Percentiles rank a stretch among this genome's conserved stretches.
Evolutionary conservation across 1,140 invertebrate species (phyloP).

Genomic region (Galendromus occidentalis): DNA sequence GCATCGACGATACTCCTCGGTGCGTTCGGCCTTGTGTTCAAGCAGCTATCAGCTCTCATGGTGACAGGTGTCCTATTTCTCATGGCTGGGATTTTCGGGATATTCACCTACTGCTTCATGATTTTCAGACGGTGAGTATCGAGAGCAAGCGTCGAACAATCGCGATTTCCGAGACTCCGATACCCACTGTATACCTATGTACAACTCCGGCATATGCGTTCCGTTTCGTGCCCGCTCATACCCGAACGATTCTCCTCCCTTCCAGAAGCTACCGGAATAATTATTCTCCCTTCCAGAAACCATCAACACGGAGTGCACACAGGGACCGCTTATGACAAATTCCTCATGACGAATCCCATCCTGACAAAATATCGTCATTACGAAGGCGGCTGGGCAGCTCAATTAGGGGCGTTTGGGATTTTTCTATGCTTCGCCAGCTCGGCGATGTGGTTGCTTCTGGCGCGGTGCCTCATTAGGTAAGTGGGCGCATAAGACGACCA

Average conservation of each 20-base stretch:
- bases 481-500: too few relatives aligned
- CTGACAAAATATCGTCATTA: neutral
- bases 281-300: too few relatives aligned
- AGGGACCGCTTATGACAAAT: neutral
- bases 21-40: constrained; percentile 57
- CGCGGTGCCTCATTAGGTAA: constrained; percentile 3
- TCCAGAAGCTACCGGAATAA: too few relatives aligned
- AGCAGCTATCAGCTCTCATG: constrained; percentile 68
- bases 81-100: constrained; percentile 39
- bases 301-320: neutral
- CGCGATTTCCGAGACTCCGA: too few relatives aligned
- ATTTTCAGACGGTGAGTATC: constrained; percentile 5
- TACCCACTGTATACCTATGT: too few relatives aligned
- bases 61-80: constrained; percentile 79
- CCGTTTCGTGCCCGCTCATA: too few relatives aligned
- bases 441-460: constrained; percentile 3
- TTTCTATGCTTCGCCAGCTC: neutral
- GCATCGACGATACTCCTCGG: constrained; percentile 59
- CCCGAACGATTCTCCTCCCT: too few relatives aligned
- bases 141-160: too few relatives aligned
- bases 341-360: neutral
- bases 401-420: neutral
- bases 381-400: constrained; percentile 8
- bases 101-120: constrained; percentile 7
- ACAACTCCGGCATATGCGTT: too few relatives aligned